A percentile compares a stretch with the other conserved stretches of the same genome.
Evolutionary conservation across 2,113 vertebrate genomes (phyloP).

Genomic region (Probosciger aterrimus): DNA sequence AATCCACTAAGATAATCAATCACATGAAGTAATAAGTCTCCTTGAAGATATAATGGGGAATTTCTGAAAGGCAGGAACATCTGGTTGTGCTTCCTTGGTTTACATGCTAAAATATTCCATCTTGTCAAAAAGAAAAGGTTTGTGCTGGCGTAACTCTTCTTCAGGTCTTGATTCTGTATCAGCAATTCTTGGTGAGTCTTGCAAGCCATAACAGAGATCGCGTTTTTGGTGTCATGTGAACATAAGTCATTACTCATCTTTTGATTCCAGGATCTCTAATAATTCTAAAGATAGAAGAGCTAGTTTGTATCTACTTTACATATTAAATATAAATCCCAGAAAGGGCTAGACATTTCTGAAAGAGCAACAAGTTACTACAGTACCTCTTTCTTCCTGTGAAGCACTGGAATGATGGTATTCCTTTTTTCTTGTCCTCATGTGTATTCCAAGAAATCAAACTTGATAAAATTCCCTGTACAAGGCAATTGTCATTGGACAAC

Average conservation of each 20-base stretch:
- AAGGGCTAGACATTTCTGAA: background rate
- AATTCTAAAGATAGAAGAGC: background rate
- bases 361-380: background rate
- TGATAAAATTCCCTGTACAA: background rate
- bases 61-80: background rate
- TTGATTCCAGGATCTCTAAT: background rate
- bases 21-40: background rate
- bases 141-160: background rate
- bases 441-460: background rate
- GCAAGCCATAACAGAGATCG: background rate
- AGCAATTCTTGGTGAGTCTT: background rate
- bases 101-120: background rate
- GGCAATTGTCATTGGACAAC: background rate
- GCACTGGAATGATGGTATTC: background rate
- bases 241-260: background rate
- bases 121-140: background rate
- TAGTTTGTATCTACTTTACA: background rate
- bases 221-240: background rate
- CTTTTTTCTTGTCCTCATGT: background rate
- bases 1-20: background rate
- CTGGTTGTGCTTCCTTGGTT: background rate
- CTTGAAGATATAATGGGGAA: background rate
- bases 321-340: background rate
- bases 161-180: background rate
- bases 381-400: background rate